phyloP scores from a whole-genome alignment of 2,797 vertebrate genomes.

The Petrocephalus sullivani region DNA sequence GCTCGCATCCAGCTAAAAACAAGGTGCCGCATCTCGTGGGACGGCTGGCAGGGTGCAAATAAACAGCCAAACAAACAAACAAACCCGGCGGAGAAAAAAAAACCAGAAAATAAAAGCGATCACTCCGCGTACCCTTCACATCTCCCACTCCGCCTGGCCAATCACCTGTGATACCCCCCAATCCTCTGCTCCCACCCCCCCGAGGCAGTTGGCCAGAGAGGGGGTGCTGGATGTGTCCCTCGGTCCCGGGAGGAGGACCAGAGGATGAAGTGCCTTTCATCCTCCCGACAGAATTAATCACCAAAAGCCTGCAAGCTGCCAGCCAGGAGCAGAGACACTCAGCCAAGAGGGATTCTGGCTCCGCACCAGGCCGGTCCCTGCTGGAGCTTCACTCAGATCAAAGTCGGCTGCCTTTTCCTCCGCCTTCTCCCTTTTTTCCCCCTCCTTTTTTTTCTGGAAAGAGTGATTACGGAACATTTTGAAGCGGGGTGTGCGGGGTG shows the following conservation, averaged over 20 bases:
- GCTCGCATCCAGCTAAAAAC: constrained; percentile 34
- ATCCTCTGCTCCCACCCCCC: not conserved
- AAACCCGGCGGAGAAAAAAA: not conserved
- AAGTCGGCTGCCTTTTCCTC: constrained; percentile 40
- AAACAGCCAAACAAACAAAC: not conserved
- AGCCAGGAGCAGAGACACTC: constrained; percentile 43
- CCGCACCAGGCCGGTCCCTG: constrained; percentile 53
- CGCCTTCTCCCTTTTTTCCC: constrained; percentile 30
- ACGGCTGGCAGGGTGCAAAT: constrained; percentile 18
- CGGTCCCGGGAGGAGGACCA: constrained; percentile 7
- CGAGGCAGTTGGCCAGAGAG: constrained; percentile 16
- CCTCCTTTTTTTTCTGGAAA: constrained; percentile 31
- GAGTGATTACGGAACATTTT: constrained; percentile 39
- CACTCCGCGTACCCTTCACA: not conserved
- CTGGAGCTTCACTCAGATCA: constrained; percentile 61
- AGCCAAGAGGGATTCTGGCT: constrained; percentile 47
- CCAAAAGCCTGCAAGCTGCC: constrained; percentile 57
- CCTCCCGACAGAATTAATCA: constrained; percentile 73
- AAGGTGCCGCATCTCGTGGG: constrained; percentile 35
- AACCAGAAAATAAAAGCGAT: not conserved
- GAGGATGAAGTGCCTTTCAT: constrained; percentile 55
- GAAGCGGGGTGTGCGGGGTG: not conserved
- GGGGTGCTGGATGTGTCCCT: constrained; percentile 16
- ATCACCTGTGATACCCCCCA: constrained; percentile 8
- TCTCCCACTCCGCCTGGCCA: not conserved